Base-by-base conservation (phyloP, 2,888 invertebrate genomes). In the Trichogramma dendrolimi region DNA sequence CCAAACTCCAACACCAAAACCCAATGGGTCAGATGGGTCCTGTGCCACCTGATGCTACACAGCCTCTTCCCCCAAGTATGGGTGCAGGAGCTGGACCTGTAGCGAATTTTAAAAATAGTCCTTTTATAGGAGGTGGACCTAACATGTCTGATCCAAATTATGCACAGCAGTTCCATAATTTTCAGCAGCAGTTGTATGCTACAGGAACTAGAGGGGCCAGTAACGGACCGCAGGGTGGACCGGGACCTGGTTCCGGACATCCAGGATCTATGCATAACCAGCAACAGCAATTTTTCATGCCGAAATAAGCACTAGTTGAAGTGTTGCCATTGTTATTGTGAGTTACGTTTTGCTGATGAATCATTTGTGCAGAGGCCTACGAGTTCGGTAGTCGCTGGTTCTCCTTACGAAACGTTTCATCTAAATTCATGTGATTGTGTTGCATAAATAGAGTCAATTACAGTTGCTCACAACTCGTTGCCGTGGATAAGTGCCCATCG, bases 161-260 rank as follows among this genome's bases (percentile, higher is more conserved):
- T 82, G 94, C 94, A 74, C 93, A 93, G 80, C 94, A 94, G 84
- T 95, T 91, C 83, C 94, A 94, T 81, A 92, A 94, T 81, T 95
- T 95, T 83, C 95, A 95, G 78, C 95, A 95, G 79, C 94, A 94
- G 80, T 81, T 95, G 70, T 95, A 95, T 80, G 94, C 95, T 66
- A 95, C 94, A 55, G 87, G 87, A 68, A 89, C 90, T 48, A 83
- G 89, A 69, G 83, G 82, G 54, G 73, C 72, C 56, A 78, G 78
- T 51, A 74, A 73, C 10, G 75, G 75, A 65, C 75, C 76, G 8
- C 77, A 75, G 65, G 62, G 75, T 71, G 81, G 77, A 79, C 77
- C 81, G 73, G 75, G 81, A 50, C 73, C 74, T 10, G 73, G 73
- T 56, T 69, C 71, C 40, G 76, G 76, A 68, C 74, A 74, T 27